These are phyloP conservation scores for Sceloporus undulatus DNA, from an alignment of 2,113 vertebrate genomes.

Conservation along the genomic window DNA sequence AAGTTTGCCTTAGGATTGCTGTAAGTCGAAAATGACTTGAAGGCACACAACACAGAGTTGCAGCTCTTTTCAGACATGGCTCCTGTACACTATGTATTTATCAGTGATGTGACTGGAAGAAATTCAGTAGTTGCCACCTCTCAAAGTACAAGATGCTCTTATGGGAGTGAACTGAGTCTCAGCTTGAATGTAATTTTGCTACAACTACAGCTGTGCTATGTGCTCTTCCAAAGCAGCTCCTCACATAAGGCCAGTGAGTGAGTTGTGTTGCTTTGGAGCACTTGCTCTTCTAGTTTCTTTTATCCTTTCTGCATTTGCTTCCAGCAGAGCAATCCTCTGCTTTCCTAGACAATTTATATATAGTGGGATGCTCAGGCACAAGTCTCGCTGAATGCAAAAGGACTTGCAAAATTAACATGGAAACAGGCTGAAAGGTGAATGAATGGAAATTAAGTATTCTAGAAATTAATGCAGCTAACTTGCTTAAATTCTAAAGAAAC, in stretches of 20 bases:
- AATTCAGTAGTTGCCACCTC: background rate
- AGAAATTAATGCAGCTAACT: background rate
- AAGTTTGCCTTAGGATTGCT: too few species aligned
- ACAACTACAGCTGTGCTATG: background rate
- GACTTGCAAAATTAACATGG: background rate
- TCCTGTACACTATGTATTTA: background rate
- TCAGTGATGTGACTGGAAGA: background rate
- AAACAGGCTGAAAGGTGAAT: background rate
- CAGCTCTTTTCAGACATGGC: background rate
- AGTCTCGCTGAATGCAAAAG: background rate
- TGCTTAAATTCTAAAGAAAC: background rate
- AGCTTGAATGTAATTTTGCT: background rate
- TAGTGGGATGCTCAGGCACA: background rate
- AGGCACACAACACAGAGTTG: too few species aligned
- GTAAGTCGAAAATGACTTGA: too few species aligned
- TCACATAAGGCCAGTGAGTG: background rate
- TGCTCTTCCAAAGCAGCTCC: background rate
- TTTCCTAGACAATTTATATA: background rate
- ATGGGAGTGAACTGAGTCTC: background rate
- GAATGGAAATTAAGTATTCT: background rate
- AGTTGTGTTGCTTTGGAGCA: background rate
- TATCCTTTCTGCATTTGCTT: background rate
- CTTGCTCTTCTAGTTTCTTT: background rate
- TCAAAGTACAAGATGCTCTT: background rate
- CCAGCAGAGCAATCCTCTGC: background rate